These are phyloP conservation scores for Parapristionchus giblindavisi DNA, from an alignment of 2,888 invertebrate genomes.

Conservation along the genomic window DNA sequence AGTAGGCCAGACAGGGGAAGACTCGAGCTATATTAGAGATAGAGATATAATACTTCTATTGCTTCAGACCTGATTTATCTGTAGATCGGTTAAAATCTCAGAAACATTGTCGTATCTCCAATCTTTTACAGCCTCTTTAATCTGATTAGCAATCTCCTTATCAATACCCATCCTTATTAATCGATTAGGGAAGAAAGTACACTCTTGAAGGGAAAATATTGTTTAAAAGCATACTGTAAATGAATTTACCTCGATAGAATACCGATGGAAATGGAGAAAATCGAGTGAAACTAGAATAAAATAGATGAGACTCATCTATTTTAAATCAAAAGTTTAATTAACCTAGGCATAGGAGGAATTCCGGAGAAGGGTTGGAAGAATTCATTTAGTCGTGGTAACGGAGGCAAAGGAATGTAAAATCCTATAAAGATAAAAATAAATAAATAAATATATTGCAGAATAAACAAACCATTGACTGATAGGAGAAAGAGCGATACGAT, in stretches of 20 bases:
- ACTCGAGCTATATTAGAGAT: no score
- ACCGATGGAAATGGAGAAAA: background rate
- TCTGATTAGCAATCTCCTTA: background rate
- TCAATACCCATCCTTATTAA: background rate
- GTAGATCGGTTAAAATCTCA: conserved; percentile 14
- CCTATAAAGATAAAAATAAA: no score
- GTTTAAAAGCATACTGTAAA: background rate
- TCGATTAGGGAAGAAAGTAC: no score
- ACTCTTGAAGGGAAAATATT: no score
- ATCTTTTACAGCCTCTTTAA: conserved; percentile 5
- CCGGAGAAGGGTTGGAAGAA: background rate
- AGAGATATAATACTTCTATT: no score
- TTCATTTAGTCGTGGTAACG: no score
- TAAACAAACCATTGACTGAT: no score
- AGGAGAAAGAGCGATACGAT: no score
- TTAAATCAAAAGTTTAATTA: background rate
- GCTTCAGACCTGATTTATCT: background rate
- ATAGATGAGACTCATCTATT: no score
- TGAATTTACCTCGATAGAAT: background rate
- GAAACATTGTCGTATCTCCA: conserved; percentile 20
- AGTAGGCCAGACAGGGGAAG: background rate
- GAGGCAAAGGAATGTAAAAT: no score
- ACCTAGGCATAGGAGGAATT: background rate
- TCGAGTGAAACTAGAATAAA: no score
- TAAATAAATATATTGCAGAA: no score